Evolutionary conservation across 92 coral and sea anemone species (phyloP).

Genomic region (Epizoanthus rinbou): DNA sequence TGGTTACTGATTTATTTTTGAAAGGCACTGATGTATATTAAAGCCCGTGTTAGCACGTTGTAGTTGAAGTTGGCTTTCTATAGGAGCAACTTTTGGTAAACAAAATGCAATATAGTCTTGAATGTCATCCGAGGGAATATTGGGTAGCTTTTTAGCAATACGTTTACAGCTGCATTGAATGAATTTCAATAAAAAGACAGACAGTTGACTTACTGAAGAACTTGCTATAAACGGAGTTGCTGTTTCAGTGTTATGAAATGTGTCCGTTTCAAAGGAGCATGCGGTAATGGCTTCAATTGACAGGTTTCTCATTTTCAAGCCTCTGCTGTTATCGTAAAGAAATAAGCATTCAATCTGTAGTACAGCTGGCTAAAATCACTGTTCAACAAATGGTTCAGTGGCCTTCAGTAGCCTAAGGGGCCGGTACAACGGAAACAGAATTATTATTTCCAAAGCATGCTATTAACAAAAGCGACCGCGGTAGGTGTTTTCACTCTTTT

Average conservation of each 20-base stretch:
- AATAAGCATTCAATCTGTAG: no score
- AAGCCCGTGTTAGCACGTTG: no score
- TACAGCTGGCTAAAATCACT: not conserved
- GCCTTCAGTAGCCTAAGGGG: constrained; percentile 9
- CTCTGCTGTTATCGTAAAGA: not conserved
- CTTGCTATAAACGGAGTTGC: not conserved
- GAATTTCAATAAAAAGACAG: constrained; percentile 9
- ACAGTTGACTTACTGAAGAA: not conserved
- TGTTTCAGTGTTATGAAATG: not conserved
- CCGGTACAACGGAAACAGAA: constrained; percentile 25
- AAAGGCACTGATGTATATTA: no score
- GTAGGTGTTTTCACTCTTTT: constrained; percentile 13
- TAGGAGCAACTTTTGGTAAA: constrained; percentile 28
- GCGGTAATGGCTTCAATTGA: not conserved
- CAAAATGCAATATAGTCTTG: not conserved
- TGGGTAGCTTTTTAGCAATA: constrained; percentile 8
- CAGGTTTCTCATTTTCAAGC: not conserved
- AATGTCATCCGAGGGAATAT: constrained; percentile 26
- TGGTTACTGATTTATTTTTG: no score
- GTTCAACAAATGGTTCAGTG: constrained; percentile 5
- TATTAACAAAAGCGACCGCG: constrained; percentile 16
- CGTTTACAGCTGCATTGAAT: constrained; percentile 4
- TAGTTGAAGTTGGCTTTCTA: not conserved
- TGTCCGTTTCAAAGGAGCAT: no score
- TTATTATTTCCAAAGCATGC: not conserved